Evolutionary conservation across 1,140 invertebrate genomes (phyloP).

Genomic region (Zaprionus inermis): DNA sequence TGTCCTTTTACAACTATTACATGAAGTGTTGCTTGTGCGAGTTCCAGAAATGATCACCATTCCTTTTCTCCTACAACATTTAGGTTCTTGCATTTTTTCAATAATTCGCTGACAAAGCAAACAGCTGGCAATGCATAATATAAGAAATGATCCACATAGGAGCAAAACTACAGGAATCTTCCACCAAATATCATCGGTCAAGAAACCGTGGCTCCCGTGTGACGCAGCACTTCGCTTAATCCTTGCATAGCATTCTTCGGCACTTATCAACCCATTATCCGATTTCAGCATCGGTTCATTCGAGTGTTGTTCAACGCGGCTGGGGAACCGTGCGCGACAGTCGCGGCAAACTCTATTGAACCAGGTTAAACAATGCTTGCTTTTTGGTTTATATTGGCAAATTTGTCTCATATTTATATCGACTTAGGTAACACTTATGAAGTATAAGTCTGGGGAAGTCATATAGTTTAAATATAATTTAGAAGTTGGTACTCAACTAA

Average conservation of each 20-base stretch:
- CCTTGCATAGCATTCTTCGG: slow-evolving; percentile 44
- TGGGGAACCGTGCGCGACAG: slow-evolving; percentile 38
- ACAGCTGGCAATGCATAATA: slow-evolving; percentile 16
- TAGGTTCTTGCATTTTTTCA: background rate
- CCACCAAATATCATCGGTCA: slow-evolving; percentile 34
- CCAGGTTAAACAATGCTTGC: slow-evolving; percentile 23
- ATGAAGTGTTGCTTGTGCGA: background rate
- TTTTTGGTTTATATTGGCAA: slow-evolving; percentile 24
- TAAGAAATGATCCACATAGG: slow-evolving; percentile 17
- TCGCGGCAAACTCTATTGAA: slow-evolving; percentile 47
- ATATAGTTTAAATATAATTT: too few relatives aligned
- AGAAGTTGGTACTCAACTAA: too few relatives aligned
- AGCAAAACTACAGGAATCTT: slow-evolving; percentile 44
- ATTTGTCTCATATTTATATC: slow-evolving; percentile 17
- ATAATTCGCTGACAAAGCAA: slow-evolving; percentile 20
- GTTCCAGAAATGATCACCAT: background rate
- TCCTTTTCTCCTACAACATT: background rate
- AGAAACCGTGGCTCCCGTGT: background rate
- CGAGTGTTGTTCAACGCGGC: background rate
- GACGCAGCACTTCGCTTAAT: slow-evolving; percentile 31
- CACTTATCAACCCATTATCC: slow-evolving; percentile 28
- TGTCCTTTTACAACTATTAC: background rate
- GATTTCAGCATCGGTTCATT: background rate
- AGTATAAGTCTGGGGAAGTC: slow-evolving; percentile 1
- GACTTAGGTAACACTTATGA: background rate